Base-by-base conservation (phyloP, 2,797 vertebrate genomes). In the Coendou prehensilis region DNA sequence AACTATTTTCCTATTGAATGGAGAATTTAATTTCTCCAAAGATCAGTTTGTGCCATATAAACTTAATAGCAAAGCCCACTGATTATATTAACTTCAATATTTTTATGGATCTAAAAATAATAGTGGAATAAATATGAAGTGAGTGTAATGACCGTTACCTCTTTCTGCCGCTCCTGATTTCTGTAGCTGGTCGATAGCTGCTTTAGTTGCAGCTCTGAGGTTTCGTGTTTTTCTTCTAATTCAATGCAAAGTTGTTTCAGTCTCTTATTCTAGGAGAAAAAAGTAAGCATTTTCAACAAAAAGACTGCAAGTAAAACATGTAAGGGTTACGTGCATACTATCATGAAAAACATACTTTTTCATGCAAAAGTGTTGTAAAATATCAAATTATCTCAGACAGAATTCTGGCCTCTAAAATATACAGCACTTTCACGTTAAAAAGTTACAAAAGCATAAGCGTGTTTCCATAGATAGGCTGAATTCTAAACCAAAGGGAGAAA, bases 191-290 rank as follows among this genome's bases (percentile, higher is more conserved):
- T 15, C 57, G 99, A 99, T 78, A 99, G 99, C 54, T 99, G 99
- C 94, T 99, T 99, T 96, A 99, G 99, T 96, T 99, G 99, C 97
- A 99, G 99, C 96, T 99, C 99, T 5, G 99, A 98, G 20, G 99
- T 99, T 98, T 99, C 99, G 59, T 99, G 98, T 92, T 99, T 99
- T 98, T 99, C 99, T 98, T 99, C 99, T 6, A 99, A 98, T 96
- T 99, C 99, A 30, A 98, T 98, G 26, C 99, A 99, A 83, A 99
- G 97, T 89, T 99, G 99, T 95, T 98, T 99, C 97, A 99, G 96
- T 87, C 99, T 99, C 57, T 99, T 99, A 28, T 99, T 99, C 99
- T 99, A 98, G 47, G 96, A 97, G 93, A 91, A 88, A 98, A 63
- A 96, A 87, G 37, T 41, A 2, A 37, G 0, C 76, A 71, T 64